Evolutionary conservation across 2,113 vertebrate species (phyloP).

Genomic region (Pygoscelis antarcticus): DNA sequence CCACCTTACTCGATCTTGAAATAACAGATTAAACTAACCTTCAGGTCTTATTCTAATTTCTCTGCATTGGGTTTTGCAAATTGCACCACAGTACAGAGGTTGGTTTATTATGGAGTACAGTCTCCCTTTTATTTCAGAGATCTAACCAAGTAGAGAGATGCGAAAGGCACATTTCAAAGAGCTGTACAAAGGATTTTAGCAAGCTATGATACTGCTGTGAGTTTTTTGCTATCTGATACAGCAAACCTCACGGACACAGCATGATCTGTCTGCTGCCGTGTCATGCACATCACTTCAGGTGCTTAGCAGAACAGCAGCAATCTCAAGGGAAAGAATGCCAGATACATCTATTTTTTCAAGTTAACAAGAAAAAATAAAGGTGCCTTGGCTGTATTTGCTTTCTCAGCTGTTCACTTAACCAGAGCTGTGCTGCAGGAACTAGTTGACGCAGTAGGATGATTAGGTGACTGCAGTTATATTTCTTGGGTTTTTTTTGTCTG

Average conservation of each 20-base stretch:
- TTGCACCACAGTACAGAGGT: slow-evolving; percentile 5
- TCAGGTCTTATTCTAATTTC: background rate
- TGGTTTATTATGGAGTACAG: background rate
- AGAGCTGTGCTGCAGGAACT: background rate
- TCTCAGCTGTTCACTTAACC: background rate
- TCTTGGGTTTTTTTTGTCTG: background rate
- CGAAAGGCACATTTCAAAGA: slow-evolving; percentile 2
- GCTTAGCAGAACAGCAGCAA: background rate
- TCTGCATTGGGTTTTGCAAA: background rate
- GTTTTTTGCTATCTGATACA: background rate
- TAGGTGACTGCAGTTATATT: background rate
- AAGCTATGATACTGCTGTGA: background rate
- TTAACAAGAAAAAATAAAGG: slow-evolving; percentile 39
- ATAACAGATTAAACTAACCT: background rate
- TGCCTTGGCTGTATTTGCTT: background rate
- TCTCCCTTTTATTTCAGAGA: slow-evolving; percentile 14
- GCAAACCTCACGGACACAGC: background rate
- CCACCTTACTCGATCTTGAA: background rate
- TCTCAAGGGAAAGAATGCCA: background rate
- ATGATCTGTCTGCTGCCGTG: background rate
- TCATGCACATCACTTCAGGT: background rate
- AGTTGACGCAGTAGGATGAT: background rate
- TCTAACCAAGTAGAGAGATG: background rate
- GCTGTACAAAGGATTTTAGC: background rate
- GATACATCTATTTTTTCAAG: background rate